Base-by-base conservation (phyloP, 2,888 invertebrate species). In the Eristalinus sepulchralis region DNA sequence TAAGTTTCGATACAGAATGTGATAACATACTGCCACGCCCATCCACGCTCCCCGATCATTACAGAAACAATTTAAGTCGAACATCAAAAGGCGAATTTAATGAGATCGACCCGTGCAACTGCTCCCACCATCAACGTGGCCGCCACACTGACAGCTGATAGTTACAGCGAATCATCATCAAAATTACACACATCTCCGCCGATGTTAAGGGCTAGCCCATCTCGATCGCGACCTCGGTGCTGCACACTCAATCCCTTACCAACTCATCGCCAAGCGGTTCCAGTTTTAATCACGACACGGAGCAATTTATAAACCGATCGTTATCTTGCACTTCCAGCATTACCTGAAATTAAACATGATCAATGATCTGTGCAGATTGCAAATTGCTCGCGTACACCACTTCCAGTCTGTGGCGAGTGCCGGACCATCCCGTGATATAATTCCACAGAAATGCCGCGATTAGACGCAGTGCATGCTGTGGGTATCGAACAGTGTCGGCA, bases 311-410 rank as follows among this genome's bases (percentile, higher is more conserved):
- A 75, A 83, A 62, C 70, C 83, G 78, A 86, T 86, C 75, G 83
- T 86, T 86, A 86, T 86, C 83, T 62, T 78, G 39, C 75, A 66
- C 83, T 75, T 66, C 75, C 70, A 66, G 83, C 83, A 83, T 86
- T 86, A 86, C 70, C 86, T 83, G 70, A 83, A 86, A 86, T 86
- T 86, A 86, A 86, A 83, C 83, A 83, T 86, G 86, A 86, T 86
- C 86, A 86, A 86, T 86, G 86, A 86, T 83, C 86, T 79, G 78
- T 83, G 78, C 83, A 86, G 83, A 86, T 83, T 86, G 86, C 83
- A 86, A 86, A 86, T 86, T 86, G 78, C 66, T 78, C 78, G 75
- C 71, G 60, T 66, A 75, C 68, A 72, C 71, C 64, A 62, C 73
- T 31, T 27, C 27, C 27, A 39, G 64, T 47, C 60, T 57, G 68